Conservation (phyloP, 2,113 vertebrate genomes). For the Capreolus pygargus region DNA sequence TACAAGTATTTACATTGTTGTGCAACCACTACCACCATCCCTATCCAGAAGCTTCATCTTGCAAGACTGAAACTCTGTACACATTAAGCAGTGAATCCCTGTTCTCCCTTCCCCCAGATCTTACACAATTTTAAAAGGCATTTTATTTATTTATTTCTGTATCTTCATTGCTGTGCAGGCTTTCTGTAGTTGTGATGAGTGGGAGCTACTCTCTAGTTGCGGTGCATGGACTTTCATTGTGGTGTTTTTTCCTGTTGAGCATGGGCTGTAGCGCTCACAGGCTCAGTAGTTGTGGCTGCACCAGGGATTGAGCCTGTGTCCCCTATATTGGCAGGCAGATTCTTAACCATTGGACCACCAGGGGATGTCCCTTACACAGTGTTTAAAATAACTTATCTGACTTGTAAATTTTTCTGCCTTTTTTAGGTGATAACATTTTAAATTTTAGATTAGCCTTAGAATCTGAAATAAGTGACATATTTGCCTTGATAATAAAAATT, state of each 20-base stretch:
- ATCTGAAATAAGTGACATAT: background rate
- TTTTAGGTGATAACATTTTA: background rate
- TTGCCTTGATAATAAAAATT: background rate
- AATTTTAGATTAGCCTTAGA: slow-evolving; percentile 1
- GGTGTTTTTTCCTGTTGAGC: background rate
- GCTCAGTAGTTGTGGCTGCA: background rate
- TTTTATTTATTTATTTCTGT: background rate
- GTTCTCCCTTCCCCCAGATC: background rate
- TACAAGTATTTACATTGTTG: background rate
- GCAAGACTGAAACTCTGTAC: background rate
- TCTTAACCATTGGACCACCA: background rate
- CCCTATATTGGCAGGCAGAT: background rate
- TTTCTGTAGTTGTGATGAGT: background rate
- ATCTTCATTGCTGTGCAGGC: background rate
- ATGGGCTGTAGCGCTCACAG: background rate
- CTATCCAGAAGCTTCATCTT: background rate
- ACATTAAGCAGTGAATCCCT: background rate
- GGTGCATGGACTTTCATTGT: background rate
- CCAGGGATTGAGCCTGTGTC: background rate
- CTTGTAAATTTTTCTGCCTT: background rate
- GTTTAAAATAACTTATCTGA: background rate
- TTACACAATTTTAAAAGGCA: background rate
- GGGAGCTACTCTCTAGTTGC: background rate
- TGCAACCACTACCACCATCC: background rate
- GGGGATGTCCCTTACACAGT: background rate